phyloP scores from a whole-genome alignment of 2,797 vertebrate genomes.

The Carduelis carduelis region DNA sequence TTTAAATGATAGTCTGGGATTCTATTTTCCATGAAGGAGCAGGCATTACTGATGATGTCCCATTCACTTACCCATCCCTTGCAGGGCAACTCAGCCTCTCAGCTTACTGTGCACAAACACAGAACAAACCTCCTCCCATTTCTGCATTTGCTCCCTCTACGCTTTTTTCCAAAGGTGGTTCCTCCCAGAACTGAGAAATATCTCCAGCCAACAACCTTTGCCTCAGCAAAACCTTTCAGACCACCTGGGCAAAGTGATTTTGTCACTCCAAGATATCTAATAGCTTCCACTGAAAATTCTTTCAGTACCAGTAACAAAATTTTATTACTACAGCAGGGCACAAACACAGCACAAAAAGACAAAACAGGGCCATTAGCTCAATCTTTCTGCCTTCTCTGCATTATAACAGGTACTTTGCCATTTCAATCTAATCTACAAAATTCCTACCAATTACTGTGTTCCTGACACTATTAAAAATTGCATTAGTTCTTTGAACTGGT shows the following conservation, averaged over 20 bases:
- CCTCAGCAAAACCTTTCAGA: not conserved
- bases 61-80: not conserved
- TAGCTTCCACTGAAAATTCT: not conserved
- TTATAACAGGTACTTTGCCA: not conserved
- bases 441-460: not conserved
- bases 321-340: not conserved
- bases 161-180: not conserved
- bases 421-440: not conserved
- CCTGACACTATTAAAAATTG: not conserved
- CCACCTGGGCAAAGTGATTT: not conserved
- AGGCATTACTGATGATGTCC: not conserved
- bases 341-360: not conserved
- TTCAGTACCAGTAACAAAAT: not conserved
- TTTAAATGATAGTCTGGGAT: not conserved
- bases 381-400: not conserved
- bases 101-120: rapidly evolving
- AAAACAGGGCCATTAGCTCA: not conserved
- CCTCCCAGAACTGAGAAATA: rapidly evolving
- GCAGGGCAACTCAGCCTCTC: rapidly evolving
- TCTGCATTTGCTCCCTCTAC: not conserved
- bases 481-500: not conserved
- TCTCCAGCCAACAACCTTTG: not conserved
- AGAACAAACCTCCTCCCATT: rapidly evolving
- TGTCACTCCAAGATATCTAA: not conserved
- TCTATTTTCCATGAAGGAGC: not conserved